These are phyloP conservation scores for Archocentrus centrarchus DNA, from an alignment of 2,113 vertebrate genomes.

Conservation along the genomic window DNA sequence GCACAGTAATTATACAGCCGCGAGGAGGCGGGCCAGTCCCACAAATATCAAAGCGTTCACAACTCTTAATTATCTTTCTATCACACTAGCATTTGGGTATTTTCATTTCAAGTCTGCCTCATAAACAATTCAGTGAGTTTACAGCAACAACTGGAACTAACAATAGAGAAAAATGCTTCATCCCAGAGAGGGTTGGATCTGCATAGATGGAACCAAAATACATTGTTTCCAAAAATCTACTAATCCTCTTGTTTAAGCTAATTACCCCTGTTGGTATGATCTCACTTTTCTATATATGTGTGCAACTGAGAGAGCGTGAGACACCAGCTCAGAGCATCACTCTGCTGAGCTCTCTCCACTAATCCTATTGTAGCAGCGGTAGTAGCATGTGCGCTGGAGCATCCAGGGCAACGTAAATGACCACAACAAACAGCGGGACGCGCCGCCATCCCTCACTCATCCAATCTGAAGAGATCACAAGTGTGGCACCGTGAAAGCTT, in stretches of 20 bases:
- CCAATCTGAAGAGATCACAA: conserved; percentile 37
- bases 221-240: conserved; percentile 29
- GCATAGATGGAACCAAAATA: neutral
- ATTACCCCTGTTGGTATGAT: conserved; percentile 30
- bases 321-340: neutral
- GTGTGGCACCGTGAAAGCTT: conserved; percentile 1
- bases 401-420: conserved; percentile 32
- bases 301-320: neutral
- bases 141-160: conserved; percentile 24
- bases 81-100: conserved; percentile 19
- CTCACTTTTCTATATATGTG: neutral
- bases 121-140: conserved; percentile 32
- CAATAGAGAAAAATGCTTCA: conserved; percentile 22
- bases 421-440: conserved; percentile 31
- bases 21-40: neutral
- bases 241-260: conserved; percentile 53
- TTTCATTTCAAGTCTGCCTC: conserved; percentile 38
- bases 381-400: conserved; percentile 33
- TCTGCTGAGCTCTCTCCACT: conserved; percentile 21
- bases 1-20: conserved; percentile 27
- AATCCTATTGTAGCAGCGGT: conserved; percentile 53
- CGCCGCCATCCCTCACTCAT: conserved; percentile 10
- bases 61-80: conserved; percentile 41
- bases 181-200: conserved; percentile 17
- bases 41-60: conserved; percentile 46